Conservation (phyloP, 2,888 invertebrate genomes). For the Cepaea hortensis region DNA sequence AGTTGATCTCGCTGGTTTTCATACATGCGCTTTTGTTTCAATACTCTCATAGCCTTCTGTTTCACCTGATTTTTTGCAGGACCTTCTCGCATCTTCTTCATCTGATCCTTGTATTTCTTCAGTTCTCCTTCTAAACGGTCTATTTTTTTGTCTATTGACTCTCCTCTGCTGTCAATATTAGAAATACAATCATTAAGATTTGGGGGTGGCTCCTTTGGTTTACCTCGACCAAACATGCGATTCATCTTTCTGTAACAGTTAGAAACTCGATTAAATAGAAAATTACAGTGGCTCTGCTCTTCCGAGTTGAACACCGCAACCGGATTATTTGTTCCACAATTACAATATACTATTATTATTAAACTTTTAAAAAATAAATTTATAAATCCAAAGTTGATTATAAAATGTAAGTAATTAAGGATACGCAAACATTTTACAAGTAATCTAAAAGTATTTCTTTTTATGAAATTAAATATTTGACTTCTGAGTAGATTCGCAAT, state of each 20-base stretch:
- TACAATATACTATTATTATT: too few relatives aligned
- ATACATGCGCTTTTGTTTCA: conserved; percentile 98
- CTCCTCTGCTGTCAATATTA: conserved; percentile 92
- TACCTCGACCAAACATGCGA: conserved; percentile 93
- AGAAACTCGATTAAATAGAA: too few relatives aligned
- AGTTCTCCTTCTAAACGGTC: conserved; percentile 86
- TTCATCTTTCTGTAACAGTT: conserved; percentile 84
- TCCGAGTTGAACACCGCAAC: too few relatives aligned
- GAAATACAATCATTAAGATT: conserved; percentile 93
- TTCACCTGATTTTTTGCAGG: conserved; percentile 99
- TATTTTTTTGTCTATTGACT: conserved; percentile 95
- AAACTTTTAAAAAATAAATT: too few relatives aligned
- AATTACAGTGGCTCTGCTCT: too few relatives aligned
- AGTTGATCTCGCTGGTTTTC: conserved; percentile 95
- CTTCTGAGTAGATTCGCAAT: too few relatives aligned
- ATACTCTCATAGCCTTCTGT: conserved; percentile 96
- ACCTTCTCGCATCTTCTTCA: conserved; percentile 99
- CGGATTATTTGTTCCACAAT: too few relatives aligned
- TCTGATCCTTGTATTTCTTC: conserved; percentile 97
- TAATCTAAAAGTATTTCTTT: too few relatives aligned
- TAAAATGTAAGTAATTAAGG: too few relatives aligned
- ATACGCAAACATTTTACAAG: too few relatives aligned
- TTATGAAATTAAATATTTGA: too few relatives aligned
- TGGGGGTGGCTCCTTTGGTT: conserved; percentile 95
- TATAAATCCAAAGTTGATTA: too few relatives aligned